Conservation (phyloP, 2,888 invertebrate species). For the Ceramica pisi region DNA sequence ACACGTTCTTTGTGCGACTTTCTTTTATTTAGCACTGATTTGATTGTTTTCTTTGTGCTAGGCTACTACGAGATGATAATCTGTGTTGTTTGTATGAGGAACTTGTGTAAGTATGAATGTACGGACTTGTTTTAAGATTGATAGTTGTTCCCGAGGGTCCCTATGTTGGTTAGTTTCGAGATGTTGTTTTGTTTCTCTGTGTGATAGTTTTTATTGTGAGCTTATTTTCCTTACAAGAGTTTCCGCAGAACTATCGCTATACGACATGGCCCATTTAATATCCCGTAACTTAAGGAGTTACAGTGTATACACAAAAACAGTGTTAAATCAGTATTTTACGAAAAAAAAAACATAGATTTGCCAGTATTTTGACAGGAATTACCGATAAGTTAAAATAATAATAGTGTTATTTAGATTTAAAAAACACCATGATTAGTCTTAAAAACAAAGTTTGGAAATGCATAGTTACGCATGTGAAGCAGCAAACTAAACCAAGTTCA, state of each 20-base stretch:
- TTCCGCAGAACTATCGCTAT: not conserved
- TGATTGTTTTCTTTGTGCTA: constrained; percentile 61
- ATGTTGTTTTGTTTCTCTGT: constrained; percentile 43
- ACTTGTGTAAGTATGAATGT: constrained; percentile 23
- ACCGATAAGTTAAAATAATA: too few relatives aligned
- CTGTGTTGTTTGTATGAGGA: constrained; percentile 22
- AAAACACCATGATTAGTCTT: too few relatives aligned
- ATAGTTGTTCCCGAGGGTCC: constrained; percentile 16
- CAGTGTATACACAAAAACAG: too few relatives aligned
- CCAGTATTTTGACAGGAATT: too few relatives aligned
- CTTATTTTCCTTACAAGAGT: constrained; percentile 11
- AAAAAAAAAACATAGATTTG: too few relatives aligned
- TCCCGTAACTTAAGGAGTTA: too few relatives aligned
- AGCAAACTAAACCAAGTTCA: too few relatives aligned
- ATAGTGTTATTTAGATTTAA: too few relatives aligned
- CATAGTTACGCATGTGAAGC: too few relatives aligned
- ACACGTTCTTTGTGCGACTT: constrained; percentile 48
- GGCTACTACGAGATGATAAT: constrained; percentile 38
- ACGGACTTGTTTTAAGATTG: constrained; percentile 39
- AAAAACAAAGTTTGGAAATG: too few relatives aligned
- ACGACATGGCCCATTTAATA: too few relatives aligned
- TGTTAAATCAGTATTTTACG: too few relatives aligned
- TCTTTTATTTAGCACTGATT: constrained; percentile 54
- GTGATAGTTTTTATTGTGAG: not conserved
- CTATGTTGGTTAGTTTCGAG: constrained; percentile 20